Evolutionary conservation across 2,888 invertebrate species (phyloP).

Genomic region (Brassicogethes aeneus): DNA sequence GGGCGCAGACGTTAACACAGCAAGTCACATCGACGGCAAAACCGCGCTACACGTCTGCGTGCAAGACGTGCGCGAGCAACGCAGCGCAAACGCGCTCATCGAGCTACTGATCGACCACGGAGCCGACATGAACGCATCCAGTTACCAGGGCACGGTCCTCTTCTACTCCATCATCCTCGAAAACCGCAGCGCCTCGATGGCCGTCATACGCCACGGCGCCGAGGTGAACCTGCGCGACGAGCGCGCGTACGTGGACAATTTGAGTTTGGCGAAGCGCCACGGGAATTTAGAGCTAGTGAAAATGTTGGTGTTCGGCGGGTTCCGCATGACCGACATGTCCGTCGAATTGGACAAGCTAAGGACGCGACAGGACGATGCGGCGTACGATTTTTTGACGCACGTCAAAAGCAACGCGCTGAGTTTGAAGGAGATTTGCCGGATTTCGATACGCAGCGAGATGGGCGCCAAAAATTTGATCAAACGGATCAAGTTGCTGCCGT

Average conservation of each 20-base stretch:
- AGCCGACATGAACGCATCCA: constrained; percentile 34
- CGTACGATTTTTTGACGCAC: constrained; percentile 32
- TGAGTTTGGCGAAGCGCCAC: constrained; percentile 46
- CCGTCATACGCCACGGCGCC: constrained; percentile 53
- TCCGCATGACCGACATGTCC: constrained; percentile 32
- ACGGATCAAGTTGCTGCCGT: constrained; percentile 43
- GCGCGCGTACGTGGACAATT: constrained; percentile 48
- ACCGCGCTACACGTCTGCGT: constrained; percentile 54
- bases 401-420: constrained; percentile 42
- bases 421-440: constrained; percentile 49
- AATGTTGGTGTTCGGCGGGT: constrained; percentile 41
- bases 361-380: constrained; percentile 27
- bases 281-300: constrained; percentile 36
- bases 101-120: constrained; percentile 34
- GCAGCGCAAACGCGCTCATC: constrained; percentile 47
- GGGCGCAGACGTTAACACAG: constrained; percentile 34
- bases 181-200: constrained; percentile 44
- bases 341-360: constrained; percentile 33
- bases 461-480: constrained; percentile 32
- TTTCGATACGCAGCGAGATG: constrained; percentile 44
- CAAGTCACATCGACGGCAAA: constrained; percentile 36
- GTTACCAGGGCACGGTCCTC: constrained; percentile 38
- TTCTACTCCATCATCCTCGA: constrained; percentile 40
- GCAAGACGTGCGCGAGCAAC: constrained; percentile 44
- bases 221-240: constrained; percentile 53